Conservation (phyloP, 2,888 invertebrate species). For the Rhogogaster chlorosoma region DNA sequence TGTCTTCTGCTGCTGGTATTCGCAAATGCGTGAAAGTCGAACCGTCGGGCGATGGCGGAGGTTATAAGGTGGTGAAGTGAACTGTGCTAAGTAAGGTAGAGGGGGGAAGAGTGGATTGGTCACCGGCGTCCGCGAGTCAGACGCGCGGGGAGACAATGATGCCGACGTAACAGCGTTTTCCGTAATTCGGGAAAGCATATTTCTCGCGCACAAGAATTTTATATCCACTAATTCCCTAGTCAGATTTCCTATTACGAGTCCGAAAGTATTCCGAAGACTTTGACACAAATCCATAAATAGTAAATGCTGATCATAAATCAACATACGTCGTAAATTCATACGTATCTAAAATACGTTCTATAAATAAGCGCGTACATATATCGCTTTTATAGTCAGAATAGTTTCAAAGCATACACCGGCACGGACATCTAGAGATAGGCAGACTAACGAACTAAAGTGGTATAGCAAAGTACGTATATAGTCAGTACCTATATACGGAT, state of each 20-base stretch:
- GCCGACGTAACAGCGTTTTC: slow-evolving; percentile 19
- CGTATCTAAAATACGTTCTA: not conserved
- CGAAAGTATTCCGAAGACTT: not conserved
- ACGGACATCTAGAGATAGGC: not conserved
- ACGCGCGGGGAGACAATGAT: slow-evolving; percentile 20
- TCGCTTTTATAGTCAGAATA: not conserved
- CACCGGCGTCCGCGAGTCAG: slow-evolving; percentile 22
- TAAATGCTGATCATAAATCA: not conserved
- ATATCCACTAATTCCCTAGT: not conserved
- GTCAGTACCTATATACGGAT: not conserved
- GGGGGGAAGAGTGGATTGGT: not conserved
- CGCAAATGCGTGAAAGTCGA: slow-evolving; percentile 33
- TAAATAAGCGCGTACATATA: not conserved
- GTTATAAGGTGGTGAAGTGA: not conserved
- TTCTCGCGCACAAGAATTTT: not conserved
- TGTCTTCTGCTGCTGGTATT: not conserved
- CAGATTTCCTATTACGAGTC: not conserved
- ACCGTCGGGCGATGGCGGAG: not conserved
- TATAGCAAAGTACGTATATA: not conserved
- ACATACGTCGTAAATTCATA: not conserved
- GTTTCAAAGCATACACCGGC: not conserved
- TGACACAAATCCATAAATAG: not conserved
- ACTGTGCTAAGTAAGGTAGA: not conserved
- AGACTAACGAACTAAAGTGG: not conserved
- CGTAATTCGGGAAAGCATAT: not conserved